Conservation (phyloP, 2,888 invertebrate species). For the Taphrorychus bicolor region DNA sequence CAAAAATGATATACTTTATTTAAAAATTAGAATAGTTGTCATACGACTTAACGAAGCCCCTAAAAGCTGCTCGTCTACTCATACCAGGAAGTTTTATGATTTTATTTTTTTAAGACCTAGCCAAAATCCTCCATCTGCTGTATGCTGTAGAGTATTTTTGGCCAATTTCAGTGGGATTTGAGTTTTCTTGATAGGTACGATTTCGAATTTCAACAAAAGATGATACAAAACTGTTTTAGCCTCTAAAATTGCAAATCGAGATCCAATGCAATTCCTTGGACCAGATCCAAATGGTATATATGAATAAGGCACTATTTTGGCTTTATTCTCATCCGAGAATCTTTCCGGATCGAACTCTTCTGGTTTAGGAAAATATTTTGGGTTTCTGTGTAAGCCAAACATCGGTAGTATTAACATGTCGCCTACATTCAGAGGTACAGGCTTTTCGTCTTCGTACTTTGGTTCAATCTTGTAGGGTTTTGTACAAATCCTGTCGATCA, state of each 20-base stretch:
- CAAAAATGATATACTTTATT: no score
- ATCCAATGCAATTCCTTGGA: slow-evolving; percentile 69
- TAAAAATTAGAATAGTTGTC: no score
- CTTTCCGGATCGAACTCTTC: slow-evolving; percentile 54
- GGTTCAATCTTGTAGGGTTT: slow-evolving; percentile 58
- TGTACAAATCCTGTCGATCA: slow-evolving; percentile 61
- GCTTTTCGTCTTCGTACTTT: slow-evolving; percentile 42
- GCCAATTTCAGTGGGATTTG: slow-evolving; percentile 47
- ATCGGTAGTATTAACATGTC: slow-evolving; percentile 53
- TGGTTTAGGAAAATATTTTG: slow-evolving; percentile 50
- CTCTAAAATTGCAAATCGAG: slow-evolving; percentile 51
- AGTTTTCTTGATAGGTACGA: slow-evolving; percentile 47
- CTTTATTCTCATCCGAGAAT: slow-evolving; percentile 64
- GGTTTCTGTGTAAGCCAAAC: slow-evolving; percentile 57
- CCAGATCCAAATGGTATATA: slow-evolving; percentile 60
- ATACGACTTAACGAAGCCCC: no score
- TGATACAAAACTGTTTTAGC: slow-evolving; percentile 48
- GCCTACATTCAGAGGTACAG: slow-evolving; percentile 48
- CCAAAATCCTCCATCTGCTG: slow-evolving; percentile 26
- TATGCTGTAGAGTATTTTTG: not conserved
- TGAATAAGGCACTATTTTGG: slow-evolving; percentile 59
- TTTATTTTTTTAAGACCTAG: slow-evolving; percentile 16
- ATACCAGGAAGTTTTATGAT: no score
- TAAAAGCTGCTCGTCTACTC: no score
- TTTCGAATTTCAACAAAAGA: slow-evolving; percentile 47